A percentile compares a stretch with the other conserved stretches of the same genome.
phyloP scores from a whole-genome alignment of 2,888 invertebrate species.

The Nephrotoma guestfalica region DNA sequence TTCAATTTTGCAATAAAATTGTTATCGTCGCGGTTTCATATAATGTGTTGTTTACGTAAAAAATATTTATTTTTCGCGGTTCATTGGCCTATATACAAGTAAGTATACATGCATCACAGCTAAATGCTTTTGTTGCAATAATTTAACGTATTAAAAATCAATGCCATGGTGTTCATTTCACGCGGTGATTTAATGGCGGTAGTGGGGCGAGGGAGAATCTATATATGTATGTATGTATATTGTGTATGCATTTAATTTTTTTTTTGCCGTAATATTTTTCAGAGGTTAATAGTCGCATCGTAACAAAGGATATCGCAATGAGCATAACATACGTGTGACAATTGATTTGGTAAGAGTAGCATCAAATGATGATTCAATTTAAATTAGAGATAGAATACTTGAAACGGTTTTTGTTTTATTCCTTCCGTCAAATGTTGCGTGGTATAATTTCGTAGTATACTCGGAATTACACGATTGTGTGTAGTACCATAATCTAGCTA shows the following conservation, averaged over 20 bases:
- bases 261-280: not conserved
- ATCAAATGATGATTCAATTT: no score
- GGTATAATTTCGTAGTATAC: no score
- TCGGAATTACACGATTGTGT: no score
- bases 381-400: no score
- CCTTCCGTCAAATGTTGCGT: no score
- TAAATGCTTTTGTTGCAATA: no score
- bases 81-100: not conserved
- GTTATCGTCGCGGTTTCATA: not conserved
- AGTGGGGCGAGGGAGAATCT: not conserved
- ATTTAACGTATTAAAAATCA: not conserved
- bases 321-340: not conserved
- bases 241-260: not conserved
- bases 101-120: no score
- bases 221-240: not conserved
- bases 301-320: not conserved
- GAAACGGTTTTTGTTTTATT: no score
- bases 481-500: no score
- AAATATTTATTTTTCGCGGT: not conserved
- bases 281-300: not conserved
- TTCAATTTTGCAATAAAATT: not conserved
- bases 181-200: not conserved
- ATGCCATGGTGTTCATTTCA: not conserved
- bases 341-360: not conserved
- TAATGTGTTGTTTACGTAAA: not conserved